Conservation (phyloP, 2,797 vertebrate species). For the Danio kyathit region DNA sequence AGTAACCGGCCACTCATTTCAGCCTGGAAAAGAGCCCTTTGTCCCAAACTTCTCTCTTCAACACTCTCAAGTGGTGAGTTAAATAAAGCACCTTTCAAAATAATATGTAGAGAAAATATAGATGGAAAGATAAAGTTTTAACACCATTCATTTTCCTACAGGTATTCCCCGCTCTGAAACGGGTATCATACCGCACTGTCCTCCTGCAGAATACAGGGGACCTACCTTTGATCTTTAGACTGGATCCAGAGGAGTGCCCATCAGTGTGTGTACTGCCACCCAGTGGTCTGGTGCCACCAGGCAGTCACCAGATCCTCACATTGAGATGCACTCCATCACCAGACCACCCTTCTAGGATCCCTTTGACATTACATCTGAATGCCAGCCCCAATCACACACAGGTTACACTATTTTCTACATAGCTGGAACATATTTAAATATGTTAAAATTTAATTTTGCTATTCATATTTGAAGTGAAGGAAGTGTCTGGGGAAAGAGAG, state of each 20-base stretch:
- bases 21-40: conserved; percentile 77
- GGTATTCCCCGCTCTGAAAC: conserved; percentile 84
- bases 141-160: conserved; percentile 60
- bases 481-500: too few species aligned
- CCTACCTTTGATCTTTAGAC: conserved; percentile 81
- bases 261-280: conserved; percentile 79
- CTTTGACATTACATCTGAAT: conserved; percentile 85
- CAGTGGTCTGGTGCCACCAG: conserved; percentile 81
- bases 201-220: conserved; percentile 85
- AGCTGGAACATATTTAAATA: neutral
- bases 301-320: conserved; percentile 86
- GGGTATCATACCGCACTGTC: conserved; percentile 78
- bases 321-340: conserved; percentile 80
- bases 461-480: too few species aligned
- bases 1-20: conserved; percentile 85
- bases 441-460: too few species aligned
- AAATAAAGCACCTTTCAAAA: neutral
- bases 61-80: conserved; percentile 81
- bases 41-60: conserved; percentile 81
- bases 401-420: conserved; percentile 72
- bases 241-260: conserved; percentile 72
- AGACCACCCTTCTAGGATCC: conserved; percentile 71
- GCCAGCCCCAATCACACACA: conserved; percentile 77
- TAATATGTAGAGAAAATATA: neutral
- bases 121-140: neutral